phyloP scores from a whole-genome alignment of 2,888 invertebrate genomes.

The Anthoptus insignis region DNA sequence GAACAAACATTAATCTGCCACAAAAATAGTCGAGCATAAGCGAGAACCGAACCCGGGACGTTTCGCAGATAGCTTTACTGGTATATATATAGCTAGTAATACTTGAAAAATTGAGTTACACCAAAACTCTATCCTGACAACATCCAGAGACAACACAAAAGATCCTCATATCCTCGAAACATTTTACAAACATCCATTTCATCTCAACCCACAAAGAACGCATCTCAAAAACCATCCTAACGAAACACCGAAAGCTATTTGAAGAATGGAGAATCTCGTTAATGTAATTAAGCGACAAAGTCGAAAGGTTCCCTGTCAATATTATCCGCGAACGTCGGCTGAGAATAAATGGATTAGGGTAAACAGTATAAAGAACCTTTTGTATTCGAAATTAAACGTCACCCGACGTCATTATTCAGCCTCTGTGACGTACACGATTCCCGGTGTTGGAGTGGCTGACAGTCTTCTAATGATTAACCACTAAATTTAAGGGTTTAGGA shows the following conservation, averaged over 20 bases:
- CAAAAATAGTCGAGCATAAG: too few relatives aligned
- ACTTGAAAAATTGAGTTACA: too few relatives aligned
- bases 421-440: conserved; percentile 74
- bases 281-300: conserved; percentile 65
- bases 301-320: conserved; percentile 71
- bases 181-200: conserved; percentile 20
- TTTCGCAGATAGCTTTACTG: too few relatives aligned
- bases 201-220: conserved; percentile 18
- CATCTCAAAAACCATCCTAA: conserved; percentile 27
- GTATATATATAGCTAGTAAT: too few relatives aligned
- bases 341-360: conserved; percentile 75
- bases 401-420: conserved; percentile 83
- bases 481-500: too few relatives aligned
- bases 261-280: conserved; percentile 52
- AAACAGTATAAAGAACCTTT: conserved; percentile 84
- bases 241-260: conserved; percentile 24
- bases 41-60: too few relatives aligned
- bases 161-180: not conserved
- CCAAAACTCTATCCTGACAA: too few relatives aligned
- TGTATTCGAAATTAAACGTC: conserved; percentile 86
- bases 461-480: conserved; percentile 47
- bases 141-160: not conserved
- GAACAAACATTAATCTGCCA: too few relatives aligned
- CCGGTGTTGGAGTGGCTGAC: conserved; percentile 54
- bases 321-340: conserved; percentile 56